Base-by-base conservation (phyloP, 1,140 invertebrate species). In the Polypedilum pembai region DNA sequence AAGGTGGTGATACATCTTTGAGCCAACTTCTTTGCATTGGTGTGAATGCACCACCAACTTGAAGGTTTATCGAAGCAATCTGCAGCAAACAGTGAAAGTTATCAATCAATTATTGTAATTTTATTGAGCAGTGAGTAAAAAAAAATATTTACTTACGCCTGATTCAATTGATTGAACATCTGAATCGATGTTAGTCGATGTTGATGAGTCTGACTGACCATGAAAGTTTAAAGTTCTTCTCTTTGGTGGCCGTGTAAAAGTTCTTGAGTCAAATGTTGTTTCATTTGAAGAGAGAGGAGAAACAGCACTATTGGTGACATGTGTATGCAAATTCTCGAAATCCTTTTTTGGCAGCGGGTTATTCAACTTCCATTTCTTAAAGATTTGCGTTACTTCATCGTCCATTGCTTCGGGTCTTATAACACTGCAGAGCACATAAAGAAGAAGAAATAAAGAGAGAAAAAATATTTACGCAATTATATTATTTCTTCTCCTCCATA, bases 11-110 rank as follows among this genome's bases (percentile, higher is more conserved):
- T 0, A 79, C 80, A 75, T 82, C 80, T 75, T 81, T 80, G 17
- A 81, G 75, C 72, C 80, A 80, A 21, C 80, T 81, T 74, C 80
- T 81, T 69, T 81, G 80, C 80, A 81, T 81, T 73, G 65, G 20
- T 20, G 17, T 69, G 12, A 21, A 21, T 69, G 65, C 17, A 2
- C 65, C 65, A 20, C 65, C 65, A 8, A 69, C 5, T 21, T 69
- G 65, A 69, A 69, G 65, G 20, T 69, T 69, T 69, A 69, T 69
- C 8, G 65, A 69, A 18, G 65, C 65, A 20, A 69, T 69, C 65
- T 69, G 65, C n/a, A 69, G 18, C 8, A 7, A n/a, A 21, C n/a
- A 69, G 20, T 69, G 7, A 56, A 56, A 15, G 45, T 56, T 15
- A 1, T 15, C 1, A 56, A n/a, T 56, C 5, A 5, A 3, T 33